Conservation (phyloP, 2,888 invertebrate species). For the Stenoptilia bipunctidactyla region DNA sequence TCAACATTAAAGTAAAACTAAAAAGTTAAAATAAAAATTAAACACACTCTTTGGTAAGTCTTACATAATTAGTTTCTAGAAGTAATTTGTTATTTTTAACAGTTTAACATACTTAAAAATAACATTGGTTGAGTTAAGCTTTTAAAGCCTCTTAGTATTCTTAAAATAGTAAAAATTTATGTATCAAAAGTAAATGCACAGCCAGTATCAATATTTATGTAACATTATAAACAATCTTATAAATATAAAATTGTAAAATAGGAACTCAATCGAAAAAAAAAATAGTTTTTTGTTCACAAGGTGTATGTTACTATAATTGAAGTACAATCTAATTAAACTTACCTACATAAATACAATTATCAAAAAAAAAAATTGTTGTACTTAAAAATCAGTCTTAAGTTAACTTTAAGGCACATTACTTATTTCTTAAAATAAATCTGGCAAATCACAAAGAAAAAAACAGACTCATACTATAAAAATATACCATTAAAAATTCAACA, state of each 20-base stretch:
- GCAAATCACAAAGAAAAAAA: slow-evolving; percentile 7
- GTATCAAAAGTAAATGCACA: slow-evolving; percentile 4
- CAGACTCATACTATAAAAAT: slow-evolving; percentile 8
- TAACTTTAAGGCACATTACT: slow-evolving; percentile 11
- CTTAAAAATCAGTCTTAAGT: slow-evolving; percentile 10
- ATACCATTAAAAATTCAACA: neutral
- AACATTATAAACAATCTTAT: slow-evolving; percentile 4
- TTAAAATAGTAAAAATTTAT: slow-evolving; percentile 11
- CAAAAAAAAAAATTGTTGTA: slow-evolving; percentile 11
- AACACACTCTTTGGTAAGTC: too few relatives aligned
- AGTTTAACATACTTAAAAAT: slow-evolving; percentile 7
- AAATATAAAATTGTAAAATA: slow-evolving; percentile 1
- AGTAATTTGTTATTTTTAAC: slow-evolving; percentile 6
- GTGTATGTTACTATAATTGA: too few relatives aligned
- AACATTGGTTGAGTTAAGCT: slow-evolving; percentile 9
- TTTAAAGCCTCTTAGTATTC: slow-evolving; percentile 10
- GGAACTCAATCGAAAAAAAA: neutral
- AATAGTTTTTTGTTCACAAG: neutral
- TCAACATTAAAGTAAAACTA: slow-evolving; percentile 5
- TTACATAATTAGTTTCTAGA: too few relatives aligned
- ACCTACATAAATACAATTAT: slow-evolving; percentile 5
- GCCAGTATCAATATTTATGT: slow-evolving; percentile 5
- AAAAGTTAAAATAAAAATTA: too few relatives aligned
- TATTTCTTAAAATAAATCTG: slow-evolving; percentile 4
- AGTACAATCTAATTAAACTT: neutral